phyloP scores from a whole-genome alignment of 2,888 invertebrate genomes.

The Apoda limacodes region DNA sequence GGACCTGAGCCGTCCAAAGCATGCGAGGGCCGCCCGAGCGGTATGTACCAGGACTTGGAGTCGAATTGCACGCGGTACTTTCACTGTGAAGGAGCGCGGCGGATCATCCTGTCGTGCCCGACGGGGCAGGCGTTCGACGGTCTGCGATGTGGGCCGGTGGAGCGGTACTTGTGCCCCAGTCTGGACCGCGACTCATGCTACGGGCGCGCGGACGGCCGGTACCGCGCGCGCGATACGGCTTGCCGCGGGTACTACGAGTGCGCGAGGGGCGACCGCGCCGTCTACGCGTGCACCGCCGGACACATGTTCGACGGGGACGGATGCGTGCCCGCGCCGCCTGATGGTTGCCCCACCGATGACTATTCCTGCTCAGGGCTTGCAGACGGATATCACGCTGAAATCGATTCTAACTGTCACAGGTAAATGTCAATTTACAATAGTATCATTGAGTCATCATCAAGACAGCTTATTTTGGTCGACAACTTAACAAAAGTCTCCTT shows the following conservation, averaged over 20 bases:
- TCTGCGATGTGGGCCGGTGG: constrained; percentile 41
- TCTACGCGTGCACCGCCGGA: constrained; percentile 66
- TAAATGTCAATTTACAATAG: too few species aligned
- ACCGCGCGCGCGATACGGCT: constrained; percentile 57
- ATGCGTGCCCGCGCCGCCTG: constrained; percentile 49
- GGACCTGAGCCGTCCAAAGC: constrained; percentile 47
- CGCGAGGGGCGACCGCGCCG: constrained; percentile 64
- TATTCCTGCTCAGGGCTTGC: constrained; percentile 57
- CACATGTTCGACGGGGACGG: constrained; percentile 67
- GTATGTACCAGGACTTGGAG: constrained; percentile 64
- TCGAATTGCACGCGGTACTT: constrained; percentile 65
- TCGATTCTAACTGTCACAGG: constrained; percentile 64
- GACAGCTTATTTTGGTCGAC: too few species aligned
- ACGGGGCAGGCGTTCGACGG: constrained; percentile 55
- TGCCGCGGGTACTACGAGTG: constrained; percentile 73
- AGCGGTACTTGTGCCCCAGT: constrained; percentile 53
- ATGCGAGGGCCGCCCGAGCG: constrained; percentile 62
- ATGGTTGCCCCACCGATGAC: constrained; percentile 45
- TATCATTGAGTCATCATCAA: too few species aligned
- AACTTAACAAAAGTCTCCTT: too few species aligned
- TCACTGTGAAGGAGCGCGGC: constrained; percentile 52
- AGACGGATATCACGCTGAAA: constrained; percentile 70
- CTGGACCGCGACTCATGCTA: constrained; percentile 62
- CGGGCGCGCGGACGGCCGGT: constrained; percentile 65
- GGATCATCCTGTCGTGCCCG: constrained; percentile 50